A percentile compares a stretch with the other conserved stretches of the same genome.
Evolutionary conservation across 30 jellyfish, hydroid and myxozoan species (phyloP).

Genomic region (Hydractinia echinata): DNA sequence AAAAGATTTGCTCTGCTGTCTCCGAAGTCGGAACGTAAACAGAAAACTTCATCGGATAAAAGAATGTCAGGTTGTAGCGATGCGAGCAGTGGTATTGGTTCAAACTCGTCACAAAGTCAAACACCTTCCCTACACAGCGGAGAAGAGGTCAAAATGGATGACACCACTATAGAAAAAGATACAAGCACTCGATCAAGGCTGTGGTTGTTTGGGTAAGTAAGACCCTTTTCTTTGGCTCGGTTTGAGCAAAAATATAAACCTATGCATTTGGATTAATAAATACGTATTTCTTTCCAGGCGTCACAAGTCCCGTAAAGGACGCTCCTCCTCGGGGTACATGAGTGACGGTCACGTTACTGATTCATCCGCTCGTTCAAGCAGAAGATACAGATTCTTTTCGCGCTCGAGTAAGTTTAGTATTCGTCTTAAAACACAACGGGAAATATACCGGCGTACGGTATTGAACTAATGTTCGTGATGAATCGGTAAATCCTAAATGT

Average conservation of each 20-base stretch:
- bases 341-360: slow-evolving; percentile 37
- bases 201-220: slow-evolving; percentile 33
- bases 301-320: background rate
- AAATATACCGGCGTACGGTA: too few species aligned
- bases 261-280: background rate
- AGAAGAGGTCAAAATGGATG: slow-evolving; percentile 28
- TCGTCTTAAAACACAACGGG: too few species aligned
- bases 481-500: too few species aligned
- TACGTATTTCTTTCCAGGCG: background rate
- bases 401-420: slow-evolving; percentile 67
- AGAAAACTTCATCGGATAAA: background rate
- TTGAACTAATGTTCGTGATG: too few species aligned
- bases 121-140: slow-evolving; percentile 31
- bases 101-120: slow-evolving; percentile 28
- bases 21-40: slow-evolving; percentile 32
- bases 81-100: slow-evolving; percentile 41
- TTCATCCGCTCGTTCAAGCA: slow-evolving; percentile 20
- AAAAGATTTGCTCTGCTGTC: slow-evolving; percentile 14
- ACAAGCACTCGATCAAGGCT: slow-evolving; percentile 9
- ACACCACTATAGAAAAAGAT: background rate
- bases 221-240: background rate
- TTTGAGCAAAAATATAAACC: background rate
- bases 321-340: slow-evolving; percentile 14
- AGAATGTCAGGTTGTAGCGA: slow-evolving; percentile 42
- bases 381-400: slow-evolving; percentile 60